A percentile compares a stretch with the other conserved stretches of the same genome.
phyloP scores from a whole-genome alignment of 2,797 vertebrate species.

The Garrulus glandarius region DNA sequence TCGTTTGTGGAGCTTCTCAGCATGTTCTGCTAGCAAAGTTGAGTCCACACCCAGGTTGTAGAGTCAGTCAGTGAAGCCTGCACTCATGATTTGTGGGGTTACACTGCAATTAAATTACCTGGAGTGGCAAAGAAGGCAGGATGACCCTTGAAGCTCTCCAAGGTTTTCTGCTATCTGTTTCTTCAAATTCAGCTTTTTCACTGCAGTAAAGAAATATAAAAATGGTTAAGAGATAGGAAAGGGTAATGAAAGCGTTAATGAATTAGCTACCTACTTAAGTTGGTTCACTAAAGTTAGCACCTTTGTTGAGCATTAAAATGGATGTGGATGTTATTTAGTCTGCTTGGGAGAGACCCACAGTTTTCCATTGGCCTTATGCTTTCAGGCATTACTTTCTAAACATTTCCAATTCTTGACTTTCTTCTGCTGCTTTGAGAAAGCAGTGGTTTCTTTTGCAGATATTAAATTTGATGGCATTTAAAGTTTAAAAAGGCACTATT shows the following conservation, averaged over 20 bases:
- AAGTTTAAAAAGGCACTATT: neutral
- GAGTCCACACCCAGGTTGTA: neutral
- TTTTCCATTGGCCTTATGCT: neutral
- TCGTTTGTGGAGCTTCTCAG: slow-evolving; percentile 30
- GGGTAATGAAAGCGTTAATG: neutral
- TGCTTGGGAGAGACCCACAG: neutral
- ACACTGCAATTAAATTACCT: neutral
- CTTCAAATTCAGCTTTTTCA: neutral
- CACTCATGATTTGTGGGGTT: neutral
- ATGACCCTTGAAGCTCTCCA: neutral
- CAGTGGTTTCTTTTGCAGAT: neutral
- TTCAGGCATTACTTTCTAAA: neutral
- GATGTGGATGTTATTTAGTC: neutral
- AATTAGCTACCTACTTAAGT: neutral
- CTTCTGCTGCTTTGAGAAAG: neutral
- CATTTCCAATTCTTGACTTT: neutral
- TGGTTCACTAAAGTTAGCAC: neutral
- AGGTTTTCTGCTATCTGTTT: neutral
- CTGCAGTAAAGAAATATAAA: neutral
- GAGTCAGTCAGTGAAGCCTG: neutral
- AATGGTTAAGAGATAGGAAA: neutral
- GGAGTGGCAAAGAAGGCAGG: neutral
- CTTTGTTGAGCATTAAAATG: neutral
- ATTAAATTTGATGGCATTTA: neutral
- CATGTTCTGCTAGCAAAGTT: neutral